Base-by-base conservation (phyloP, 2,888 invertebrate species). In the Muschampia staudingeri region DNA sequence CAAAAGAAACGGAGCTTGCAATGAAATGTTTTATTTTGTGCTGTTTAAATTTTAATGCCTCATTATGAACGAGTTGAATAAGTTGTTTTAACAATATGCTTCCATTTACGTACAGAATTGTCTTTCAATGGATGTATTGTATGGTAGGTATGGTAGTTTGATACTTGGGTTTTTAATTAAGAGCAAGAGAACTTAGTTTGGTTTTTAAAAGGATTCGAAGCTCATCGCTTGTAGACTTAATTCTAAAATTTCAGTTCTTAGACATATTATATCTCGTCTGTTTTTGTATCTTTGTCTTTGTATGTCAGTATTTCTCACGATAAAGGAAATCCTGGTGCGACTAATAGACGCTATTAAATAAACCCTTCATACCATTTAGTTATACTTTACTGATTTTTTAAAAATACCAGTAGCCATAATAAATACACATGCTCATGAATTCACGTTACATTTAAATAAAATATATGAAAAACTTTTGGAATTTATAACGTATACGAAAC, bases 1-100 rank as follows among this genome's bases (percentile, higher is more conserved):
- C 80, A 80, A 80, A 76, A 76, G 80, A 76, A 75, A 69, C 40
- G 40, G 67, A 25, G 73, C 80, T 67, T 80, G 75, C 75, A 80
- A 19, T n/a, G 69, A 69, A 56, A 76, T 80, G 70, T 52, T 80
- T 80, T 73, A 80, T 73, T 73, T 75, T 69, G 25, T 25, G 37
- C 16, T 37, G 44, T 73, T 69, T 69, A 75, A 80, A 5, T 80
- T 75, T 75, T 65, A 19, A 69, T 19, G 42, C 67, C 80, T 80
- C 80, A 80, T 80, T 80, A 80, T 40, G 48, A 73, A 52, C 19
- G 30, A 52, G 73, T 67, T 67, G 52, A 65, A 52, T 52, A 37
- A 67, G 16, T 77, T 69, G 16, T 77, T 48, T 67, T 48, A 61
- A 34, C 16, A 61, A n/a, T 67, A 11, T 5, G 12, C 19, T 34